Evolutionary conservation across 2,888 invertebrate species (phyloP).

Genomic region (Cremastobaeus sp.): DNA sequence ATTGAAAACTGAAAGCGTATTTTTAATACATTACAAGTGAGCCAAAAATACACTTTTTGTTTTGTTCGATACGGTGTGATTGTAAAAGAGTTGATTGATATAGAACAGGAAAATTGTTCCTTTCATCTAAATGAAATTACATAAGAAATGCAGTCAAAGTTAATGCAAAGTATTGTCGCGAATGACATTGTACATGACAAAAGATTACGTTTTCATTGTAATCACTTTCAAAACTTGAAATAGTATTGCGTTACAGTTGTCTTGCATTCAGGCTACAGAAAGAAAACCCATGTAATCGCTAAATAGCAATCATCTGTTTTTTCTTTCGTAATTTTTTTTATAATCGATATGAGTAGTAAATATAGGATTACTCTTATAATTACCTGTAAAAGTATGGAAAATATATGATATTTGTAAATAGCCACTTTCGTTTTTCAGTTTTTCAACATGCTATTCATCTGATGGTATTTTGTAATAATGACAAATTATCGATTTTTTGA

Average conservation of each 20-base stretch:
- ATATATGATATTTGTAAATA: no score
- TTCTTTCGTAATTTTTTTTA: no score
- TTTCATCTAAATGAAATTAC: neutral
- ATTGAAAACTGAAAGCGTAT: slow-evolving; percentile 35
- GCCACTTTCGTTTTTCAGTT: no score
- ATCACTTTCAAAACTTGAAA: neutral
- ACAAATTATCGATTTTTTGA: no score
- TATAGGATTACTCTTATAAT: no score
- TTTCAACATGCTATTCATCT: no score
- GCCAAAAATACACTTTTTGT: neutral
- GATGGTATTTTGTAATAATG: no score
- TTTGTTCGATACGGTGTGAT: no score
- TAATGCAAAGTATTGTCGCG: neutral
- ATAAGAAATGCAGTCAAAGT: neutral
- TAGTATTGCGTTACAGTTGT: neutral
- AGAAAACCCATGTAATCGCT: neutral
- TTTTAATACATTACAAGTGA: neutral
- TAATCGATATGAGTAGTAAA: no score
- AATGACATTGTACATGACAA: neutral
- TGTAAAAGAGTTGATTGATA: neutral
- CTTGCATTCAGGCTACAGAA: neutral
- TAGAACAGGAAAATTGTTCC: neutral
- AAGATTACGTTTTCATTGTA: neutral
- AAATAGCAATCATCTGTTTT: no score
- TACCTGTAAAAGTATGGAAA: no score